A percentile compares a stretch with the other conserved stretches of the same genome.
Evolutionary conservation across 1,140 invertebrate genomes (phyloP).

Genomic region (Riptortus pedestris): DNA sequence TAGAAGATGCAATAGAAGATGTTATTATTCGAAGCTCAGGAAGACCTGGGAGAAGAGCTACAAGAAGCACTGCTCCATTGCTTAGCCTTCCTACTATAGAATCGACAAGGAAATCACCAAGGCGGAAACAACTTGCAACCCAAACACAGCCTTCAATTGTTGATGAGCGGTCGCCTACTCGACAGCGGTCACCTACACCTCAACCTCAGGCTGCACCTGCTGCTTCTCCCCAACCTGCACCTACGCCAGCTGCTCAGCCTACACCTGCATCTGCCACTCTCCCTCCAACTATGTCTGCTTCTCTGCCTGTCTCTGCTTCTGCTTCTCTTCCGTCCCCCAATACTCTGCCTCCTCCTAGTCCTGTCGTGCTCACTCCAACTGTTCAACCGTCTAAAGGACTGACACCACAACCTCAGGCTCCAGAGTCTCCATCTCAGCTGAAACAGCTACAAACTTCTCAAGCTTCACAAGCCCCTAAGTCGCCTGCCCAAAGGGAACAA

Average conservation of each 20-base stretch:
- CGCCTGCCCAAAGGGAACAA: conserved; percentile 15
- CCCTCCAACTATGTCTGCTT: neutral
- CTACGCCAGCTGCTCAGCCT: neutral
- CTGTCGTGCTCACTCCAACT: neutral
- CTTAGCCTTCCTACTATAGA: neutral
- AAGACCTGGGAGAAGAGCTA: conserved; percentile 35
- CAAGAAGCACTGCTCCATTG: conserved; percentile 25
- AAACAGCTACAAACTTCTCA: neutral
- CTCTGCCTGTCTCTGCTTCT: too few species aligned
- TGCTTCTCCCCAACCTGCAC: neutral
- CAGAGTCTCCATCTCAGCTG: conserved; percentile 24
- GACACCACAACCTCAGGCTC: conserved; percentile 14
- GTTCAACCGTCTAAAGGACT: neutral
- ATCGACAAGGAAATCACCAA: conserved; percentile 30
- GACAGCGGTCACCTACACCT: conserved; percentile 37
- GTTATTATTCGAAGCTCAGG: conserved; percentile 27
- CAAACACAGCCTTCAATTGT: neutral
- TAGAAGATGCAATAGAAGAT: conserved; percentile 79
- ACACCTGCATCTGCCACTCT: neutral
- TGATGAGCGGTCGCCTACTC: conserved; percentile 1
- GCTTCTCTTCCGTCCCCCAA: neutral
- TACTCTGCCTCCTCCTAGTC: neutral
- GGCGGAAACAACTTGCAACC: conserved; percentile 25
- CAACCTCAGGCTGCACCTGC: conserved; percentile 22
- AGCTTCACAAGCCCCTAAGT: conserved; percentile 20